These are phyloP conservation scores for Imbricaverruca yamaguchii DNA, from an alignment of 2,888 invertebrate species.

Conservation along the genomic window DNA sequence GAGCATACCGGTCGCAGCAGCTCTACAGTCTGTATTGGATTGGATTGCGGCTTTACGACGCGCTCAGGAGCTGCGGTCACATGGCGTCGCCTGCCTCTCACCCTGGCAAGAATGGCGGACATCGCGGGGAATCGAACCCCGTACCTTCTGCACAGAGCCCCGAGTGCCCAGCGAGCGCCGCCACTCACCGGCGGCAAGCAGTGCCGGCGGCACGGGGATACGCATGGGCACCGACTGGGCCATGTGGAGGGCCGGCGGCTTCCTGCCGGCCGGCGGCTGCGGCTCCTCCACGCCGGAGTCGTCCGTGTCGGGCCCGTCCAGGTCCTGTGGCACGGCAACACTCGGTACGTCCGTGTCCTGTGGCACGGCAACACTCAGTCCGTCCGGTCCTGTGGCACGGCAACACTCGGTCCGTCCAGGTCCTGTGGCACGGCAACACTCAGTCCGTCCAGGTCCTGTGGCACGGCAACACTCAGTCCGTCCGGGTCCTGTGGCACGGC, in stretches of 20 bases:
- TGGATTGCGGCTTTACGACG: no score
- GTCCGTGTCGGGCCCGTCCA: constrained; percentile 14
- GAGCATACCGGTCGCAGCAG: no score
- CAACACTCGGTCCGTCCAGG: neutral
- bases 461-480: neutral
- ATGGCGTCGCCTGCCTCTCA: no score
- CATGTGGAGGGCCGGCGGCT: neutral
- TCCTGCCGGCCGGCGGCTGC: neutral
- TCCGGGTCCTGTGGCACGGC: neutral
- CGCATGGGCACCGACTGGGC: neutral
- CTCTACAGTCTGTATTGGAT: no score
- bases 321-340: neutral
- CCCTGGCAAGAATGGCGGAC: no score
- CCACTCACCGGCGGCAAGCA: neutral
- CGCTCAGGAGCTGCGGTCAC: no score
- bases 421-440: neutral
- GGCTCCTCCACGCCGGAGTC: constrained; percentile 16
- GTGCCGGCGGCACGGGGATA: neutral
- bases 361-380: no score
- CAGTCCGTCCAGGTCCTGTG: neutral
- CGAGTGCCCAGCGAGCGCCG: neutral
- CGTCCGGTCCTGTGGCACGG: neutral
- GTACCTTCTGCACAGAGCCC: no score
- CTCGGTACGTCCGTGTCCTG: no score
- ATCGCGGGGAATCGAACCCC: no score